These are phyloP conservation scores for Ylistrum balloti DNA, from an alignment of 1,140 invertebrate genomes.

Conservation along the genomic window DNA sequence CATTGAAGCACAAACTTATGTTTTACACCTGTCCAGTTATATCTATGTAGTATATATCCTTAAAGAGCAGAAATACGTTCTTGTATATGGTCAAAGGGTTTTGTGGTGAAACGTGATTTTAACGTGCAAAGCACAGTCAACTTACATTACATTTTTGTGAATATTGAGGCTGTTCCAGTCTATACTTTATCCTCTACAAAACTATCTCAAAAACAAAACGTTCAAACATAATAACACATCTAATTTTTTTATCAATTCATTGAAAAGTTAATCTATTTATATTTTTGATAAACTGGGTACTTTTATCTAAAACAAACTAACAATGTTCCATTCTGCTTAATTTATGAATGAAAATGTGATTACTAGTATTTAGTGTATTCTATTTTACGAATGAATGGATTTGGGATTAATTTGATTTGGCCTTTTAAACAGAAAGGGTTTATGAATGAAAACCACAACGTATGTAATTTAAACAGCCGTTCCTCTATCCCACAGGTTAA, in stretches of 20 bases:
- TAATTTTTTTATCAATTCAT: no score
- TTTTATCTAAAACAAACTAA: background rate
- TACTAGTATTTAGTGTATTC: slow-evolving; percentile 26
- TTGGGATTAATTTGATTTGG: background rate
- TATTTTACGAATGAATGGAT: background rate
- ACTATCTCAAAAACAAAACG: no score
- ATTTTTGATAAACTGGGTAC: background rate
- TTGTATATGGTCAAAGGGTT: background rate
- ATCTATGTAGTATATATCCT: no score
- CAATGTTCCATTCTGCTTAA: background rate
- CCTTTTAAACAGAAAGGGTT: background rate
- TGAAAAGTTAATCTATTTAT: no score
- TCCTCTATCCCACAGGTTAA: background rate
- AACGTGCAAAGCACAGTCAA: background rate
- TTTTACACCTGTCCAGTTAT: no score
- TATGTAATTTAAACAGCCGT: background rate
- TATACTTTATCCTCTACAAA: no score
- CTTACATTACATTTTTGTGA: no score
- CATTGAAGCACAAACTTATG: no score
- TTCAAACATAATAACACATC: no score
- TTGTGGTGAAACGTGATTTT: background rate
- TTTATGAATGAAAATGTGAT: slow-evolving; percentile 5
- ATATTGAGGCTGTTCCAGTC: no score
- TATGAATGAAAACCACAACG: slow-evolving; percentile 20
- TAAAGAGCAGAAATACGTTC: no score